These are phyloP conservation scores for Paracanthobrama guichenoti DNA, from an alignment of 2,113 vertebrate species.

Conservation along the genomic window DNA sequence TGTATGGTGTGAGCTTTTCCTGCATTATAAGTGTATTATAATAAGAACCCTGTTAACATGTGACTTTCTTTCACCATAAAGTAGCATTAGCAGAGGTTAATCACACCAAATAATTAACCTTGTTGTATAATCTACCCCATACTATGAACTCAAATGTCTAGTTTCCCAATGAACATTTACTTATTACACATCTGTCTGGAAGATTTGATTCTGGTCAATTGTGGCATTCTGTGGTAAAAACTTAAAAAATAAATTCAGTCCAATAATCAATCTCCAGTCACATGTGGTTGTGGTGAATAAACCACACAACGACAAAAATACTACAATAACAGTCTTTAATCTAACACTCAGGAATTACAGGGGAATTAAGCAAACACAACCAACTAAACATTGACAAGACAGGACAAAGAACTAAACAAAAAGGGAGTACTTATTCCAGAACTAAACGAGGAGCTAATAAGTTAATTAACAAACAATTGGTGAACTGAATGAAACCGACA, in stretches of 20 bases:
- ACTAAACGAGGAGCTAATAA: too few species aligned
- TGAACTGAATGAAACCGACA: too few species aligned
- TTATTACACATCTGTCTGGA: background rate
- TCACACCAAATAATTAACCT: slow-evolving; percentile 6
- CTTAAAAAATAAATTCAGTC: background rate
- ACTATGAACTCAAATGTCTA: background rate
- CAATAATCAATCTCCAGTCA: background rate
- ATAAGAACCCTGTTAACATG: background rate
- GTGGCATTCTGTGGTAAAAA: background rate
- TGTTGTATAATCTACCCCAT: slow-evolving; percentile 6
- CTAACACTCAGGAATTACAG: too few species aligned
- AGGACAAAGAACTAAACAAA: too few species aligned
- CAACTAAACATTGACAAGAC: too few species aligned
- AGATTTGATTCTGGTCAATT: background rate
- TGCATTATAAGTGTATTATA: background rate
- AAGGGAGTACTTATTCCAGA: too few species aligned
- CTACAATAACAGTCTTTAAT: too few species aligned
- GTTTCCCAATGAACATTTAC: background rate
- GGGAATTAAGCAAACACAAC: too few species aligned
- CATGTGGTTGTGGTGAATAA: too few species aligned
- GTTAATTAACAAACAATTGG: too few species aligned
- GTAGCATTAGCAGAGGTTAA: slow-evolving; percentile 20
- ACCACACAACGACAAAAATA: too few species aligned
- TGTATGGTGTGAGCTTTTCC: background rate
- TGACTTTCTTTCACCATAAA: background rate